These are phyloP conservation scores for Sminthurides aquaticus DNA, from an alignment of 2,888 invertebrate genomes.

Conservation along the genomic window DNA sequence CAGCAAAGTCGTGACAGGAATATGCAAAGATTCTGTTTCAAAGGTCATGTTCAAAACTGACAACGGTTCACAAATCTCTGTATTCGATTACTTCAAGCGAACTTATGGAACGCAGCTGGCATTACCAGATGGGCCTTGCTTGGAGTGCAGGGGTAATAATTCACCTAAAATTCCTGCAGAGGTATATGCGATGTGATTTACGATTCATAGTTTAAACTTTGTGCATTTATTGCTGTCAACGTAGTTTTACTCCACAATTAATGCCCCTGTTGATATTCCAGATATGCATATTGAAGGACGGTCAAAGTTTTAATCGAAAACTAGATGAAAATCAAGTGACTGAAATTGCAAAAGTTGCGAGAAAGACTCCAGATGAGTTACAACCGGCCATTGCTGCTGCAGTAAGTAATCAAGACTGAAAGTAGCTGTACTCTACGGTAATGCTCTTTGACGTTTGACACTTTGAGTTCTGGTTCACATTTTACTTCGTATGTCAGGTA, in stretches of 20 bases:
- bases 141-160: slow-evolving; percentile 18
- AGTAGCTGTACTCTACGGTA: too few species aligned
- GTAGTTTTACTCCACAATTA: neutral
- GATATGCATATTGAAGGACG: slow-evolving; percentile 15
- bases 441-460: too few species aligned
- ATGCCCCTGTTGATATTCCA: neutral
- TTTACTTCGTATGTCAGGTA: too few species aligned
- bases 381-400: slow-evolving; percentile 7
- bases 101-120: neutral
- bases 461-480: too few species aligned
- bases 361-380: slow-evolving; percentile 8
- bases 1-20: slow-evolving; percentile 14
- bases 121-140: slow-evolving; percentile 13
- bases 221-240: neutral
- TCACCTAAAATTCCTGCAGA: slow-evolving; percentile 21
- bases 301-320: slow-evolving; percentile 18
- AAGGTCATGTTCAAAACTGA: slow-evolving; percentile 9
- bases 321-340: slow-evolving; percentile 15
- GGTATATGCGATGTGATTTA: slow-evolving; percentile 4
- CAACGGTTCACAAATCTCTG: slow-evolving; percentile 8
- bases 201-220: too few species aligned
- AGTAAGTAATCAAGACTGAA: slow-evolving; percentile 9
- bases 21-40: slow-evolving; percentile 7
- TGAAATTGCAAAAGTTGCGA: slow-evolving; percentile 9
- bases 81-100: slow-evolving; percentile 13